Base-by-base conservation (phyloP, 2,797 vertebrate genomes). In the Allobates femoralis region DNA sequence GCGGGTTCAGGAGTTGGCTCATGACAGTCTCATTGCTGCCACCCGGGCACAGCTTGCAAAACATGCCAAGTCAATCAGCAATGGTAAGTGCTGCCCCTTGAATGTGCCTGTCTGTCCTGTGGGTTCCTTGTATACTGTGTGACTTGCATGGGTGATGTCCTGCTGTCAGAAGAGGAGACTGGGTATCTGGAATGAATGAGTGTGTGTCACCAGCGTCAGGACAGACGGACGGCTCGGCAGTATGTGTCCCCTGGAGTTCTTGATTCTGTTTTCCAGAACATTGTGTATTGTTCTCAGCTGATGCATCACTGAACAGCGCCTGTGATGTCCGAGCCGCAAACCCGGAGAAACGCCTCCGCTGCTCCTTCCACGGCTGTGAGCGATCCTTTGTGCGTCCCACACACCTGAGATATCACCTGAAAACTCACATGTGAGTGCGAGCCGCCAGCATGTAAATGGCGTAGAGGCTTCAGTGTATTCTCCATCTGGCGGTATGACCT, bases 21-120 rank as follows among this genome's bases (percentile, higher is more conserved):
- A 99, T 34, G 98, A 99, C 94, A 99, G 98, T 93, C 94, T 99
- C 89, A 98, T 99, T 11, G 98, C 98, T 51, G 98, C 98, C 90
- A 99, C 98, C 18, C 95, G 98, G 21, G 98, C 98, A 10, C 97
- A 99, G 86, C 93, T 99, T 0, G 98, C 97, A 11, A 97, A 97
- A 91, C 97, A 95, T 86, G 97, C 97, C 89, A 98, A 96, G 93
- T 96, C 96, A 91, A 96, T 93, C 94, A 93, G 88, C 88, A 97
- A 94, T 87, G 95, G 97, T 99, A 95, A n/a, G 51, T 34, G 1
- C 3, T 7, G 28, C 30, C 14, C 10, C 10, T 51, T 0, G 21
- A 14, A 21, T 73, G 34, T 41, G 7, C 30, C 26, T 12, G 10
- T 12, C 60, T 12, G 26, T 26, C 26, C 41, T 46, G 19, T 14